Evolutionary conservation across 1,140 invertebrate species (phyloP).

Genomic region (Camponotus pennsylvanicus): DNA sequence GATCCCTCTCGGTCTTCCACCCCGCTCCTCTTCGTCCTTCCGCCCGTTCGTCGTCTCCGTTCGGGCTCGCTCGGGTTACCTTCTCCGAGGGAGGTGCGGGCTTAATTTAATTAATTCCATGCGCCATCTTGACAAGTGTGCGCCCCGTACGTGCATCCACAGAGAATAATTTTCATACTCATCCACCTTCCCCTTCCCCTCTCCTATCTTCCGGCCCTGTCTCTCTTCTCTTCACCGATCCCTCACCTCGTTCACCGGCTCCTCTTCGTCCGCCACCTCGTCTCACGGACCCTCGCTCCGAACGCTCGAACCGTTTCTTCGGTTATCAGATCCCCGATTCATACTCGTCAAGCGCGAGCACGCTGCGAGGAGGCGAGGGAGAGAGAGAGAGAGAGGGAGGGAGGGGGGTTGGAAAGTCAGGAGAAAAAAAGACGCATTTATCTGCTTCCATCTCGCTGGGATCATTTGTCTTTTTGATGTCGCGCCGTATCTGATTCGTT

Average conservation of each 20-base stretch:
- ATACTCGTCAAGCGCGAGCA: constrained; percentile 77
- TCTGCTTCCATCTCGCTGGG: constrained; percentile 72
- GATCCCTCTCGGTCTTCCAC: constrained; percentile 77
- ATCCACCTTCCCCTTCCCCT: constrained; percentile 72
- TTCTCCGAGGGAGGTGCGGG: constrained; percentile 80
- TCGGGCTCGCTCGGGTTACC: constrained; percentile 72
- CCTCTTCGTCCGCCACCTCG: constrained; percentile 34
- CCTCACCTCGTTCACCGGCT: constrained; percentile 44
- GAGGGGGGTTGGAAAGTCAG: constrained; percentile 50
- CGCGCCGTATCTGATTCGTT: constrained; percentile 79
- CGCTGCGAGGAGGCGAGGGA: constrained; percentile 62
- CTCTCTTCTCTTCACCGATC: constrained; percentile 25
- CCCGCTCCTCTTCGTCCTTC: constrained; percentile 56
- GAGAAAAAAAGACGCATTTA: constrained; percentile 73
- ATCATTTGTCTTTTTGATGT: constrained; percentile 80
- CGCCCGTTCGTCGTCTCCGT: constrained; percentile 60
- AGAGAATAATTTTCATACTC: constrained; percentile 82
- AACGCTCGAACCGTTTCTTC: constrained; percentile 76
- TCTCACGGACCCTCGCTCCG: constrained; percentile 62
- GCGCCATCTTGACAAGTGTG: constrained; percentile 83
- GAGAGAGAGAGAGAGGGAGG: not conserved
- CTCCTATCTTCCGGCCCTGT: constrained; percentile 28
- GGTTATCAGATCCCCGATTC: constrained; percentile 81
- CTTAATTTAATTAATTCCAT: constrained; percentile 85
- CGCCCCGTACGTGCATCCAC: constrained; percentile 73